phyloP scores from a whole-genome alignment of 35 echinoderm and acorn worm genomes.

The Eucidaris tribuloides region DNA sequence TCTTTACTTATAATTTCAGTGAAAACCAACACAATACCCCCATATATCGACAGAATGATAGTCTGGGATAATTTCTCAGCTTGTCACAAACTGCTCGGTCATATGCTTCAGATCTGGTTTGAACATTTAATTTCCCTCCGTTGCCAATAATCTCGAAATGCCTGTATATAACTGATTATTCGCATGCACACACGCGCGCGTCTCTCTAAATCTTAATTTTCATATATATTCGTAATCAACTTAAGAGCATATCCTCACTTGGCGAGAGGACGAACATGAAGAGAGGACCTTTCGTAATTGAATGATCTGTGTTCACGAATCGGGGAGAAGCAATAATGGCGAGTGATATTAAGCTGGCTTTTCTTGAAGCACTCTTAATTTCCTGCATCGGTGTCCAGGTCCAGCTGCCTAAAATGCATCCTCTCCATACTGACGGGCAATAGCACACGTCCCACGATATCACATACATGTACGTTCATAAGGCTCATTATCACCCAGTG shows the following conservation, averaged over 20 bases:
- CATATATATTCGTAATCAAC: slow-evolving; percentile 31
- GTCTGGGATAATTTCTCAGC: no score
- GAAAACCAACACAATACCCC: no score
- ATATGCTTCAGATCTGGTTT: not conserved
- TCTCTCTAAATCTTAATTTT: slow-evolving; percentile 14
- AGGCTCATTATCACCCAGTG: not conserved
- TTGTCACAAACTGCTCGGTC: no score
- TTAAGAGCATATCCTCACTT: slow-evolving; percentile 5
- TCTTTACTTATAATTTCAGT: no score
- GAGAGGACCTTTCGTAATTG: slow-evolving; percentile 16
- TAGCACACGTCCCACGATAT: not conserved
- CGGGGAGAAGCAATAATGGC: not conserved
- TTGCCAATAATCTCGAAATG: slow-evolving; percentile 12
- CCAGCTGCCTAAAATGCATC: slow-evolving; percentile 6
- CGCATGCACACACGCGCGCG: not conserved
- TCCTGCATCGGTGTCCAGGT: slow-evolving; percentile 1
- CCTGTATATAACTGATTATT: not conserved
- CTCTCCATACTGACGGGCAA: not conserved
- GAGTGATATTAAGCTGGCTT: slow-evolving; percentile 19
- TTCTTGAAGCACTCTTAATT: slow-evolving; percentile 39
- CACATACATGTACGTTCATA: not conserved
- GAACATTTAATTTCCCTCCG: not conserved
- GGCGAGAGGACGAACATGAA: not conserved
- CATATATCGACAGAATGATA: no score
- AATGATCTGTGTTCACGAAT: not conserved